phyloP scores from a whole-genome alignment of 2,113 vertebrate genomes.

The Phaethornis superciliosus region DNA sequence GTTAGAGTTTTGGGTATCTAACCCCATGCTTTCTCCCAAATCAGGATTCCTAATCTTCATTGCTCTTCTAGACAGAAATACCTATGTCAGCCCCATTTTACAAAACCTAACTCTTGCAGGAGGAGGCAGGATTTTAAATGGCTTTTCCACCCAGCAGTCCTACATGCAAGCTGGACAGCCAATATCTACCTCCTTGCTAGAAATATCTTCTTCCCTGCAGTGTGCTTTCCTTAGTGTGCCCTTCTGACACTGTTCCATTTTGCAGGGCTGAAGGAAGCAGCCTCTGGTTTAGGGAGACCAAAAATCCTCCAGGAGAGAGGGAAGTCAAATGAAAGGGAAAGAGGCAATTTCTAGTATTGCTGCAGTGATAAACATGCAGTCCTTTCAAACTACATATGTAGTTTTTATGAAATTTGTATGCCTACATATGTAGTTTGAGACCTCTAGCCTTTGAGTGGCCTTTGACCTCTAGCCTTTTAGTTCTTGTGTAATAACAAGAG shows the following conservation, averaged over 20 bases:
- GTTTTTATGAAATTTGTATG: no score
- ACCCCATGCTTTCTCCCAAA: background rate
- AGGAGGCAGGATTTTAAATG: background rate
- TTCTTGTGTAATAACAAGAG: background rate
- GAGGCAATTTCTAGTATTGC: background rate
- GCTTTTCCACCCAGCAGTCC: background rate
- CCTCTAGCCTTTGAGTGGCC: background rate
- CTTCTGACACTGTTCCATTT: background rate
- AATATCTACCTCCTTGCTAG: background rate
- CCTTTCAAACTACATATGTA: no score
- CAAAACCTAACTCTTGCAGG: background rate
- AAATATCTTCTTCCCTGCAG: background rate
- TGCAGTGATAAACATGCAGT: background rate
- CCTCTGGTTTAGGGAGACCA: background rate
- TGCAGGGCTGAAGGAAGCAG: background rate
- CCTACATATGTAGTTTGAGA: background rate
- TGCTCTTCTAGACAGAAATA: background rate
- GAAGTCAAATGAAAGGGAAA: background rate
- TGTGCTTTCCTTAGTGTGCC: background rate
- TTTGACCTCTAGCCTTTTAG: no score
- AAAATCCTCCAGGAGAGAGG: background rate
- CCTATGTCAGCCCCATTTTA: background rate
- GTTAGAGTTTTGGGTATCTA: background rate
- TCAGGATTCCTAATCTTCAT: background rate
- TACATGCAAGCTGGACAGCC: background rate